These are phyloP conservation scores for Pseudoatta argentina DNA, from an alignment of 1,140 invertebrate species.

Conservation along the genomic window DNA sequence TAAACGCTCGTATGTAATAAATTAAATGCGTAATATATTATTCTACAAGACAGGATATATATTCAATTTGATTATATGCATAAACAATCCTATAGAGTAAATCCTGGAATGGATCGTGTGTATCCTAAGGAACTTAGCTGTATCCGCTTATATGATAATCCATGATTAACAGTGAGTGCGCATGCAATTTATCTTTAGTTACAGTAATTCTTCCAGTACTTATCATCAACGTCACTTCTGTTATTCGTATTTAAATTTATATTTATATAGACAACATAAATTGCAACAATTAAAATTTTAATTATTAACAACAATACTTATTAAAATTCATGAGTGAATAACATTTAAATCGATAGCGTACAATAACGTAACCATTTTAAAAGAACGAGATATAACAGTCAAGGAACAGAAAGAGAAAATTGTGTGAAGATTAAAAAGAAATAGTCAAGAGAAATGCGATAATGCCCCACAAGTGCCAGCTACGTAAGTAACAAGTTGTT, in stretches of 20 bases:
- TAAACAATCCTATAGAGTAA: conserved; percentile 30
- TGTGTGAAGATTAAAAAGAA: conserved; percentile 6
- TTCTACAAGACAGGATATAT: neutral
- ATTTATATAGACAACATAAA: too few relatives aligned
- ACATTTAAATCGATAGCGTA: neutral
- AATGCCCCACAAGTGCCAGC: conserved; percentile 22
- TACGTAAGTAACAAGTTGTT: conserved; percentile 56
- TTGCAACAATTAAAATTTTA: neutral
- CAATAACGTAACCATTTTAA: neutral
- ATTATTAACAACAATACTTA: neutral
- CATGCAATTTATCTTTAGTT: conserved; percentile 46
- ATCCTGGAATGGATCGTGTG: conserved; percentile 37
- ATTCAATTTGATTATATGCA: neutral
- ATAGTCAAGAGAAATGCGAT: neutral
- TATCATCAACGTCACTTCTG: conserved; percentile 13
- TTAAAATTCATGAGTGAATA: neutral
- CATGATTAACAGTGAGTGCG: conserved; percentile 31
- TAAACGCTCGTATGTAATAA: neutral
- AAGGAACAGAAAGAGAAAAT: neutral
- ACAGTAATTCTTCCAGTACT: conserved; percentile 23
- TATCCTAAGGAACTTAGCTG: conserved; percentile 31
- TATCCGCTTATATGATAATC: conserved; percentile 44
- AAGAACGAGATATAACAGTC: neutral
- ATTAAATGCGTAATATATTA: neutral
- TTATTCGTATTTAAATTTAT: conserved; percentile 6